These are phyloP conservation scores for Anagyrus pseudococci DNA, from an alignment of 2,888 invertebrate species.

Conservation along the genomic window DNA sequence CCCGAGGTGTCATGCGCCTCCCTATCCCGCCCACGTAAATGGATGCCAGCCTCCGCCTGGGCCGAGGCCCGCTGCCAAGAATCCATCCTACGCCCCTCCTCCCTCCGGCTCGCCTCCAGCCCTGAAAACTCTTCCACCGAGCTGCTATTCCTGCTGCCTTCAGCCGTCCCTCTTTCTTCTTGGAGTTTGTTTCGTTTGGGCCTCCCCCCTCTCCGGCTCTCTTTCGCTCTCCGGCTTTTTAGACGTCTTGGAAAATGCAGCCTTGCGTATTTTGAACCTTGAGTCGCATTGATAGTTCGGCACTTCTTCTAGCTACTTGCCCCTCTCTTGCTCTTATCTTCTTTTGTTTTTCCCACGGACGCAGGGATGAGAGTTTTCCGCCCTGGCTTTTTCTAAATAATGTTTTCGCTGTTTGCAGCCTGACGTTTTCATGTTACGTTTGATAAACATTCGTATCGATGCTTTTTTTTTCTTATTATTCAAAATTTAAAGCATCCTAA, in stretches of 20 bases:
- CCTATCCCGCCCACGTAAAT: constrained; percentile 44
- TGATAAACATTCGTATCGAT: too few relatives aligned
- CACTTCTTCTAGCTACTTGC: background rate
- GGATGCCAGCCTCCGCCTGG: constrained; percentile 60
- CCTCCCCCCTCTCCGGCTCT: constrained; percentile 24
- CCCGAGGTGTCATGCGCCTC: constrained; percentile 59
- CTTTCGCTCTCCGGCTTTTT: constrained; percentile 35
- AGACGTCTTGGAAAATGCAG: constrained; percentile 9
- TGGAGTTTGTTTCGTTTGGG: constrained; percentile 8
- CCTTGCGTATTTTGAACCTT: constrained; percentile 34
- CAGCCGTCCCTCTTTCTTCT: constrained; percentile 19
- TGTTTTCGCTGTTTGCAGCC: too few relatives aligned
- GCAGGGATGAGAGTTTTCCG: background rate
- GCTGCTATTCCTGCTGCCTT: constrained; percentile 12
- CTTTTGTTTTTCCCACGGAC: background rate
- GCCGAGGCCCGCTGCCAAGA: constrained; percentile 57
- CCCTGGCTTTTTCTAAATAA: constrained; percentile 1
- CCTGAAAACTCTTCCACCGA: constrained; percentile 39
- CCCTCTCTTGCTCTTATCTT: background rate
- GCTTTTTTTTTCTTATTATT: too few relatives aligned
- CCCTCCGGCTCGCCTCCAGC: constrained; percentile 22
- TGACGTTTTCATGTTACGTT: too few relatives aligned
- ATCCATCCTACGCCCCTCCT: constrained; percentile 39
- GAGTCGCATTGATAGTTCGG: constrained; percentile 10
- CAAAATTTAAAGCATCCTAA: too few relatives aligned